Percentiles rank a stretch among this genome's conserved stretches.
phyloP scores from a whole-genome alignment of 2,888 invertebrate species.

The Craniophora ligustri region DNA sequence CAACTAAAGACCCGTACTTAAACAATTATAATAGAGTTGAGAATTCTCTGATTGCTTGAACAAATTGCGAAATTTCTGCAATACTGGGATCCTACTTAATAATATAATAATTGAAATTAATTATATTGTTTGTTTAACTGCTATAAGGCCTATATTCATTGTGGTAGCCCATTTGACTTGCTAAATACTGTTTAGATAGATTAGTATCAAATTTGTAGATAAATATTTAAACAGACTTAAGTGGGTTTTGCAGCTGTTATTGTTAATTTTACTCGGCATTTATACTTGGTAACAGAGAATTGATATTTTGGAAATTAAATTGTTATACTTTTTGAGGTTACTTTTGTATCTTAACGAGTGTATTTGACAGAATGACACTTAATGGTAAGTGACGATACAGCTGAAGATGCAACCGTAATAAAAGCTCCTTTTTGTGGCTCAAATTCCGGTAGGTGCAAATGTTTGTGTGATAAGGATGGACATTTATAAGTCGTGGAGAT shows the following conservation, averaged over 20 bases:
- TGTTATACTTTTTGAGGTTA: too few species aligned
- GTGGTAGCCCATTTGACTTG: constrained; percentile 47
- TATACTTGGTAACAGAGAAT: neutral
- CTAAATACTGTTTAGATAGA: constrained; percentile 43
- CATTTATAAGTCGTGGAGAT: too few species aligned
- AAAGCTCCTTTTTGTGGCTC: too few species aligned
- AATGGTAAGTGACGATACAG: too few species aligned
- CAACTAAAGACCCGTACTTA: neutral
- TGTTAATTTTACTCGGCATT: constrained; percentile 9
- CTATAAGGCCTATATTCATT: constrained; percentile 22
- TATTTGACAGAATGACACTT: too few species aligned
- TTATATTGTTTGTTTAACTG: constrained; percentile 45
- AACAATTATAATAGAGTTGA: constrained; percentile 6
- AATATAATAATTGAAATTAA: constrained; percentile 51
- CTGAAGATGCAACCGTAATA: too few species aligned
- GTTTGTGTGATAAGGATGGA: too few species aligned
- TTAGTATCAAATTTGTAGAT: constrained; percentile 41
- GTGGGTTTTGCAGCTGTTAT: constrained; percentile 19
- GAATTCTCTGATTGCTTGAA: constrained; percentile 1
- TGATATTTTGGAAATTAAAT: neutral
- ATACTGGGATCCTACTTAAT: constrained; percentile 22
- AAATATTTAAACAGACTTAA: constrained; percentile 31
- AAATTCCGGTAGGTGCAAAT: too few species aligned
- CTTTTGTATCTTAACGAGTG: too few species aligned
- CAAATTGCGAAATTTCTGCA: constrained; percentile 23